Conservation (phyloP, 2,113 vertebrate species). For the Psittacula cyanocephala region DNA sequence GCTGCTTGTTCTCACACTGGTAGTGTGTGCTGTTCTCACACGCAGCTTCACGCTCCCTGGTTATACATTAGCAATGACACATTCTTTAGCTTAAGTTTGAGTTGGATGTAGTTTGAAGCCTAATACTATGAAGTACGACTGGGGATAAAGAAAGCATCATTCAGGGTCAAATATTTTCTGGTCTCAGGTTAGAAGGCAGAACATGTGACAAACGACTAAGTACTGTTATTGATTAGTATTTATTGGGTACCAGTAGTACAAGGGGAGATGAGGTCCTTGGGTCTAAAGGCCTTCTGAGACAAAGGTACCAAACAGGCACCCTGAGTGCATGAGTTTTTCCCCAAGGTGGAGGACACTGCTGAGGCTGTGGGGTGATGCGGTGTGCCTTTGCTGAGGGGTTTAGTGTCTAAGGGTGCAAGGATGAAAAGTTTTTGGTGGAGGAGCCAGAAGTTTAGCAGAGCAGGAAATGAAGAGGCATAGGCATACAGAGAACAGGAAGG, state of each 20-base stretch:
- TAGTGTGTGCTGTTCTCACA: conserved; percentile 57
- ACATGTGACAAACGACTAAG: background rate
- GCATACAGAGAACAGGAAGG: background rate
- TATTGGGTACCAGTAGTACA: background rate
- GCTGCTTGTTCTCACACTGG: conserved; percentile 30
- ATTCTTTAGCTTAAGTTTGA: conserved; percentile 55
- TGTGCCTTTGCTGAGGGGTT: background rate
- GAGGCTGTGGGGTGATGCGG: background rate
- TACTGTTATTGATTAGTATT: background rate
- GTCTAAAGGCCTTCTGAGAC: background rate
- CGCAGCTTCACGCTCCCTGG: conserved; percentile 36
- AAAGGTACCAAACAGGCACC: background rate
- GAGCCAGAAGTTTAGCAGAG: background rate
- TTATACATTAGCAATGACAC: conserved; percentile 54
- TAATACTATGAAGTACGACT: background rate
- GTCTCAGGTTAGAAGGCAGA: background rate
- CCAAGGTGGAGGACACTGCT: background rate
- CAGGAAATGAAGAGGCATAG: background rate
- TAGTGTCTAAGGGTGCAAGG: background rate
- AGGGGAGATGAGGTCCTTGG: background rate
- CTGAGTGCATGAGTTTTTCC: background rate
- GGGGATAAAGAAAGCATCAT: conserved; percentile 17
- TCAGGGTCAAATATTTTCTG: conserved; percentile 52
- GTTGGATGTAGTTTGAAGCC: background rate
- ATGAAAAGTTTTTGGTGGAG: background rate